A percentile compares a stretch with the other conserved stretches of the same genome.
Conservation (phyloP, 2,888 invertebrate genomes). For the Lysandra bellargus region DNA sequence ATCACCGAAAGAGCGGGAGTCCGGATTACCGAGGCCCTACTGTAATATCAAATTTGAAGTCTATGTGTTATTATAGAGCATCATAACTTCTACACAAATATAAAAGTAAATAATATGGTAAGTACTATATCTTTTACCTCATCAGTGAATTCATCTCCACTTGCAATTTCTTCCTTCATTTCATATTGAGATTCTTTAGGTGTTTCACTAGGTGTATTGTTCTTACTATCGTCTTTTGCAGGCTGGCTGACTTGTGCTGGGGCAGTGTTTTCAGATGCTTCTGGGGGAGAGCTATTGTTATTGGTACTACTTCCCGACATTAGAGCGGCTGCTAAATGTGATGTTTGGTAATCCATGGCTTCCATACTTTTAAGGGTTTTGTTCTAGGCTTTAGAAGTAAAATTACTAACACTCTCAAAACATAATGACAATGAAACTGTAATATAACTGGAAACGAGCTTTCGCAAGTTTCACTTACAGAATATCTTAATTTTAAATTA, state of each 20-base stretch:
- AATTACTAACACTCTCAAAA: too few species aligned
- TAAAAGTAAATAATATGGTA: neutral
- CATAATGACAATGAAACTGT: too few species aligned
- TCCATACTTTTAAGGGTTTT: neutral
- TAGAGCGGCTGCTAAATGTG: conserved; percentile 73
- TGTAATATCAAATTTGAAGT: too few species aligned
- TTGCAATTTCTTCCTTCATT: conserved; percentile 62
- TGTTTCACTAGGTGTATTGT: conserved; percentile 50
- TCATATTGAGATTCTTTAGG: conserved; percentile 60
- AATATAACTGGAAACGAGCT: too few species aligned
- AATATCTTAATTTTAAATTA: too few species aligned
- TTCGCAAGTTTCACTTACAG: too few species aligned
- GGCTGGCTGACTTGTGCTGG: conserved; percentile 5
- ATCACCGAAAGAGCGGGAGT: too few species aligned
- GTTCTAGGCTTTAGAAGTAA: neutral
- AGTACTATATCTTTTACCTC: neutral
- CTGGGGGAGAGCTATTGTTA: neutral
- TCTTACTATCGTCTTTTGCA: conserved; percentile 44
- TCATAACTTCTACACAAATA: neutral
- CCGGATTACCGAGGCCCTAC: too few species aligned
- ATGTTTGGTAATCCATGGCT: conserved; percentile 72
- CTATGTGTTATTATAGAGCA: neutral
- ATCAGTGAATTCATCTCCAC: conserved; percentile 31
- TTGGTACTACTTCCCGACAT: conserved; percentile 56
- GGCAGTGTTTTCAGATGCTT: conserved; percentile 42